phyloP scores from a whole-genome alignment of 1,140 invertebrate genomes.

The Oryzaephilus surinamensis region DNA sequence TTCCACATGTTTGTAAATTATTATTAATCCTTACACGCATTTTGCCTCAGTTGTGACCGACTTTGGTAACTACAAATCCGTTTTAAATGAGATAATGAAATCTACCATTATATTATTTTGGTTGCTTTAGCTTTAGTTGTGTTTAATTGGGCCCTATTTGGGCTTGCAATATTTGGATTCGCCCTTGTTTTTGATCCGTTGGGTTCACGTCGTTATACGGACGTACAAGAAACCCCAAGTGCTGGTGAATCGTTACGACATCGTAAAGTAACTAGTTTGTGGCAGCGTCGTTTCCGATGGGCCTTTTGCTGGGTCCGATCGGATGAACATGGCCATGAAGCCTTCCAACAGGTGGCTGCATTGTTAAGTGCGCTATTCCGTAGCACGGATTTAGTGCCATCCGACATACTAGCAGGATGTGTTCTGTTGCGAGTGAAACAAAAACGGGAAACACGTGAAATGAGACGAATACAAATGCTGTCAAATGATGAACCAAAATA shows the following conservation, averaged over 20 bases:
- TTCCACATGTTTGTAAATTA: too few relatives aligned
- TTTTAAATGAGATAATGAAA: too few relatives aligned
- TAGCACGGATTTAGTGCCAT: conserved; percentile 76
- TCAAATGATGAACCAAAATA: conserved; percentile 56
- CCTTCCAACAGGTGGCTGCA: conserved; percentile 76
- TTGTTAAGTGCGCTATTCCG: conserved; percentile 65
- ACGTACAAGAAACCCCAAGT: conserved; percentile 44
- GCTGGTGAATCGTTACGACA: conserved; percentile 45
- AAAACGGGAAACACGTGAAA: conserved; percentile 58
- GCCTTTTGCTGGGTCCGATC: conserved; percentile 69
- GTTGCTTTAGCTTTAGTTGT: conserved; percentile 55
- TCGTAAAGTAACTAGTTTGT: conserved; percentile 52
- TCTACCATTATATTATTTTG: neutral
- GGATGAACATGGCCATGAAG: conserved; percentile 69
- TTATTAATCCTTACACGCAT: too few relatives aligned
- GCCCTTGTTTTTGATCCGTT: conserved; percentile 72
- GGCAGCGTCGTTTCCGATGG: conserved; percentile 60
- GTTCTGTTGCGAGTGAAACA: conserved; percentile 65
- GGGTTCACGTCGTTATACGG: conserved; percentile 52
- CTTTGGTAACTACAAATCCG: too few relatives aligned
- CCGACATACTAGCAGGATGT: conserved; percentile 78
- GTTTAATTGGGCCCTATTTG: conserved; percentile 70
- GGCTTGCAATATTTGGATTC: conserved; percentile 60
- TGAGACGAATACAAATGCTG: conserved; percentile 54
- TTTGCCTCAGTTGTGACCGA: neutral